phyloP scores from a whole-genome alignment of 2,888 invertebrate genomes.

The Gryllus longicercus region DNA sequence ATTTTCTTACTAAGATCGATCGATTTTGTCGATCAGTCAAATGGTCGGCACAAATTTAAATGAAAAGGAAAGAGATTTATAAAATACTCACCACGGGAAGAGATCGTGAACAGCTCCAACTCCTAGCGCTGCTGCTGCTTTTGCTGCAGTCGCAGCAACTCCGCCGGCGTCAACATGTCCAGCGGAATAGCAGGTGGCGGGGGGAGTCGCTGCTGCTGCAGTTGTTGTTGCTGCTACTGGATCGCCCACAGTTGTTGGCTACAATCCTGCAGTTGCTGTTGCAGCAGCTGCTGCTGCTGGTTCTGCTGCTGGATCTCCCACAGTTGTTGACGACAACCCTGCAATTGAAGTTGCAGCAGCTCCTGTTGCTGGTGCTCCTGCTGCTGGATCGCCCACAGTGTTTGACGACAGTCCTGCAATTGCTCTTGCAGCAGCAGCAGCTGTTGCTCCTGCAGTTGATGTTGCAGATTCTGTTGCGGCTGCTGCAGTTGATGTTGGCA shows the following conservation, averaged over 20 bases:
- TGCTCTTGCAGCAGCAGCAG: conserved; percentile 18
- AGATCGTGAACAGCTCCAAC: too few relatives aligned
- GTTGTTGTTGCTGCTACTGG: conserved; percentile 25
- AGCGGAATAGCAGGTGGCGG: too few relatives aligned
- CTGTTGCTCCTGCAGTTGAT: conserved; percentile 25
- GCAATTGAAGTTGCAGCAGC: conserved; percentile 18
- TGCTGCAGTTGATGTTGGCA: conserved; percentile 4
- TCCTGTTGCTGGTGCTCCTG: conserved; percentile 22
- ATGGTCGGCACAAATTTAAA: too few relatives aligned
- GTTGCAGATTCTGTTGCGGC: conserved; percentile 23
- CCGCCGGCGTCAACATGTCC: too few relatives aligned
- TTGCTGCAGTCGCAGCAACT: too few relatives aligned
- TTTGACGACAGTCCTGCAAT: conserved; percentile 11
- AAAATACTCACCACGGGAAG: too few relatives aligned
- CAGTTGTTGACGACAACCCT: conserved; percentile 23
- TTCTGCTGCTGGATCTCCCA: conserved; percentile 19
- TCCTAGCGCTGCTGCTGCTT: too few relatives aligned
- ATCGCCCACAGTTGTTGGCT: conserved; percentile 25
- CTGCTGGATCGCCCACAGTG: conserved; percentile 24
- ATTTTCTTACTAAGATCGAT: too few relatives aligned
- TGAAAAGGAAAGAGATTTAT: too few relatives aligned
- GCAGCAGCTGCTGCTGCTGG: conserved; percentile 26
- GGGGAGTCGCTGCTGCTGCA: background rate
- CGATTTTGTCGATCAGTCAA: too few relatives aligned
- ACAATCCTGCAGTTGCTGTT: conserved; percentile 25